Percentiles rank a stretch among this genome's conserved stretches.
Evolutionary conservation across 2,888 invertebrate species (phyloP).

Genomic region (Glyphotaelius pellucidus): DNA sequence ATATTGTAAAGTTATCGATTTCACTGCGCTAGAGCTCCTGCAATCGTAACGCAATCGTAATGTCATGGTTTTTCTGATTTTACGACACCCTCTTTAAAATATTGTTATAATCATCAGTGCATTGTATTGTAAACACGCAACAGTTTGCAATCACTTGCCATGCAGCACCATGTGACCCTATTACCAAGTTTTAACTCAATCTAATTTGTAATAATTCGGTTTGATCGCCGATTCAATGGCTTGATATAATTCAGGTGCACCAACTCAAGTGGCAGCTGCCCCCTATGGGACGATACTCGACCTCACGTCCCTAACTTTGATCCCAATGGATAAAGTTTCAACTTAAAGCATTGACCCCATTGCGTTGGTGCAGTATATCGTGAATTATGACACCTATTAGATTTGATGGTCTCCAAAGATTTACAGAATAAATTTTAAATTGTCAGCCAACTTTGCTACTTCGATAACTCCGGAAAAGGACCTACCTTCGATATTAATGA

Average conservation of each 20-base stretch:
- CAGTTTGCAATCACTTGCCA: neutral
- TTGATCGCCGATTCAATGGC: neutral
- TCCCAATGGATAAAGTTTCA: slow-evolving; percentile 47
- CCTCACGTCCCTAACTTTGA: slow-evolving; percentile 37
- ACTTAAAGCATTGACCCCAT: slow-evolving; percentile 40
- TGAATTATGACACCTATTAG: slow-evolving; percentile 16
- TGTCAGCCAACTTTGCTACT: neutral
- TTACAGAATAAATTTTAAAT: neutral
- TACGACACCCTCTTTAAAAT: too few species aligned
- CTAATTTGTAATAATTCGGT: neutral
- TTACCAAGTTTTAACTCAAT: neutral
- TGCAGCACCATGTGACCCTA: neutral
- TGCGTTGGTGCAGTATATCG: neutral
- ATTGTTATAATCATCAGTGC: neutral
- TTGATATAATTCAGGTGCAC: neutral
- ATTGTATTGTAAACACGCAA: neutral
- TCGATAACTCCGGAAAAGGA: neutral
- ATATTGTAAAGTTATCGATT: too few species aligned
- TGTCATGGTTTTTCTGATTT: too few species aligned
- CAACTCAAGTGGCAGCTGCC: slow-evolving; percentile 34
- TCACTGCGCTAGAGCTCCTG: too few species aligned
- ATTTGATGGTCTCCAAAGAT: neutral
- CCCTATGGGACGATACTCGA: slow-evolving; percentile 7
- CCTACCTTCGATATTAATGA: neutral
- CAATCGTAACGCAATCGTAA: too few species aligned